These are phyloP conservation scores for Eupithecia subumbrata DNA, from an alignment of 2,888 invertebrate genomes.

Conservation along the genomic window DNA sequence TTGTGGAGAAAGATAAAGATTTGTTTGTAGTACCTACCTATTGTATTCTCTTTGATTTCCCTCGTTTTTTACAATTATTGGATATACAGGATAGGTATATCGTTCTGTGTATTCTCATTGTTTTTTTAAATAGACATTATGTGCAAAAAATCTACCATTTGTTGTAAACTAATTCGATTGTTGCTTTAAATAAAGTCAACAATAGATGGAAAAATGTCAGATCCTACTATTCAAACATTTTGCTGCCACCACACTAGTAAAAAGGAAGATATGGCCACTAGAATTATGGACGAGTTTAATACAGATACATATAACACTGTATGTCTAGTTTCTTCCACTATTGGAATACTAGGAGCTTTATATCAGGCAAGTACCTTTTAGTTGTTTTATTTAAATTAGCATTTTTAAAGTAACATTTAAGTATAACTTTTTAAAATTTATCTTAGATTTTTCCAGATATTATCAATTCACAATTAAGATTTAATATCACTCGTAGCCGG, in stretches of 20 bases:
- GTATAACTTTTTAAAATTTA: not conserved
- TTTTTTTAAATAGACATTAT: too few relatives aligned
- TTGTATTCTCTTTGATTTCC: too few relatives aligned
- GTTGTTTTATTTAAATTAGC: not conserved
- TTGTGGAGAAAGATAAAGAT: too few relatives aligned
- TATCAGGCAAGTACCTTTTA: conserved; percentile 84
- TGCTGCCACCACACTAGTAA: conserved; percentile 89
- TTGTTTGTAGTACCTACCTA: too few relatives aligned
- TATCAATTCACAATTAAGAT: conserved; percentile 77
- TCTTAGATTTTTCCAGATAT: conserved; percentile 86
- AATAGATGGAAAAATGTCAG: conserved; percentile 80
- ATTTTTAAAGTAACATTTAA: not conserved
- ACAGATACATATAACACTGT: conserved; percentile 89
- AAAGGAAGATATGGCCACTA: conserved; percentile 85
- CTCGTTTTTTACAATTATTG: too few relatives aligned
- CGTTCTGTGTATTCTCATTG: too few relatives aligned
- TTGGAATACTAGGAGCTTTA: conserved; percentile 89
- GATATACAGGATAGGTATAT: too few relatives aligned
- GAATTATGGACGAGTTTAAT: conserved; percentile 89
- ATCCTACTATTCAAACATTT: conserved; percentile 93
- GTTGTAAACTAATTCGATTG: not conserved
- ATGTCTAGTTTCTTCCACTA: conserved; percentile 88
- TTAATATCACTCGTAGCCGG: conserved; percentile 86
- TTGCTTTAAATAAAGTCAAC: not conserved
- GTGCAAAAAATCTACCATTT: not conserved